Base-by-base conservation (phyloP, 2,797 vertebrate species). In the Myiothlypis coronata region DNA sequence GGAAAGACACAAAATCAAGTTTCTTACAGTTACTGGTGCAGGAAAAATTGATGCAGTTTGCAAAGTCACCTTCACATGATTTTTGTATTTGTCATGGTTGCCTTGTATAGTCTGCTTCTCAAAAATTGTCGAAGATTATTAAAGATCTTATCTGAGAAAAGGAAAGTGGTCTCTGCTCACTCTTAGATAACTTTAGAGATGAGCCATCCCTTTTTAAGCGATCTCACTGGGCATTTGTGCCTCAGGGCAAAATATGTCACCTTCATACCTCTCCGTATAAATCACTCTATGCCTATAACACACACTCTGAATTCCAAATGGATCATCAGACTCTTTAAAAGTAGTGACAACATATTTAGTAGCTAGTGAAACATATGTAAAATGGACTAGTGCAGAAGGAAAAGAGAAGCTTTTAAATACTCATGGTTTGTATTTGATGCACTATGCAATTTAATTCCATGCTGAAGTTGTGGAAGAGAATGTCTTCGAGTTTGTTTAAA, bases 21-120 rank as follows among this genome's bases (percentile, higher is more conserved):
- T 94, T 93, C 22, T 75, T 80, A 57, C 14, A 61, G 20, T 85
- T 87, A 80, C 37, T 71, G 53, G 30, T 57, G 8, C 8, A 64
- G 63, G 60, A 77, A 95, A 80, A 57, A 85, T 44, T 83, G 87
- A 92, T 56, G 22, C 39, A 83, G 75, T 75, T 90, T 89, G 57
- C 83, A 96, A 96, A 95, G 93, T 96, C 95, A 96, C 92, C 95
- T 97, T 94, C 69, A 2, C 59, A 68, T 78, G 43, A 83, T 96
- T 96, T 86, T 92, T 89, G 43, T 85, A 75, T 92, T 97, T 89
- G 43, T 89, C 80, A 81, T 92, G 71, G 77, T 87, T 95, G 44
- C 70, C 47, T 83, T 87, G 56, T 35, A 57, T 53, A 70, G 56
- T n/a, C 64, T 64, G 63, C 60, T 91, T 94, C 72, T 89, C 81